A percentile compares a stretch with the other conserved stretches of the same genome.
phyloP scores from a whole-genome alignment of 2,113 vertebrate genomes.

The Ciconia stormi region DNA sequence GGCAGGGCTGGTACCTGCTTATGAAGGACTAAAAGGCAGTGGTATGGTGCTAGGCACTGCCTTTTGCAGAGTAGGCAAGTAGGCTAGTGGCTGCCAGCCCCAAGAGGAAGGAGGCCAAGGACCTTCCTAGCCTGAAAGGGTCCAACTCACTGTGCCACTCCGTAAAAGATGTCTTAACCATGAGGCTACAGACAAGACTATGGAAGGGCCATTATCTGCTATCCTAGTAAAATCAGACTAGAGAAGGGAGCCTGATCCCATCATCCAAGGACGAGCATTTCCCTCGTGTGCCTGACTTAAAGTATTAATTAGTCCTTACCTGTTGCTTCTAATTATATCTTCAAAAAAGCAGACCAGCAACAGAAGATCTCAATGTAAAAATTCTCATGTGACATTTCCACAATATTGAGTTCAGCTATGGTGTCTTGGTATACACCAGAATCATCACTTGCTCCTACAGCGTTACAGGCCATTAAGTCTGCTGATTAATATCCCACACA shows the following conservation, averaged over 20 bases:
- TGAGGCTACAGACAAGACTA: background rate
- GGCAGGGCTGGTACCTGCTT: background rate
- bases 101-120: background rate
- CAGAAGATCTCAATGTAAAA: background rate
- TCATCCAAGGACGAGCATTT: background rate
- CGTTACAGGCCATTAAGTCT: background rate
- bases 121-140: background rate
- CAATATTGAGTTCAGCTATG: background rate
- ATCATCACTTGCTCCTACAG: background rate
- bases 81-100: background rate
- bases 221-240: background rate
- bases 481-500: accelerated
- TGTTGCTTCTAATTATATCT: background rate
- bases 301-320: background rate
- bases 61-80: background rate
- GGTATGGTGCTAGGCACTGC: background rate
- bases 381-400: background rate
- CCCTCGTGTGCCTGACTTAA: background rate
- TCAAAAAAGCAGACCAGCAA: background rate
- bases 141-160: background rate
- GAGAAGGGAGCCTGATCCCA: background rate
- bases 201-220: background rate
- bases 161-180: background rate
- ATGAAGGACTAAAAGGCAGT: background rate
- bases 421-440: background rate